A percentile compares a stretch with the other conserved stretches of the same genome.
These are phyloP conservation scores for Plutomurus gul DNA, from an alignment of 1,140 invertebrate species.

Conservation along the genomic window DNA sequence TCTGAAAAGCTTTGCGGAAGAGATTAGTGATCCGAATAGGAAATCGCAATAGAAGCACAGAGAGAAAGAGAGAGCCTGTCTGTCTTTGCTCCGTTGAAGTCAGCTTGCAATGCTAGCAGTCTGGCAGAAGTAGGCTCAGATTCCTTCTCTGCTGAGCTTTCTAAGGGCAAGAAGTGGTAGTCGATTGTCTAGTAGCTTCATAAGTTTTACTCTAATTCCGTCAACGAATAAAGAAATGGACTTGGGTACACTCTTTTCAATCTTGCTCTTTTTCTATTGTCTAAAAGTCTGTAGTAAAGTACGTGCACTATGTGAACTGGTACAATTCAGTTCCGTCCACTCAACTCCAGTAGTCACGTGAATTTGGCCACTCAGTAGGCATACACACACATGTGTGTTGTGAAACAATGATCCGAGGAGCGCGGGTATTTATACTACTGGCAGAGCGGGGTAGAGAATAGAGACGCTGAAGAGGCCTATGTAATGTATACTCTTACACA, in stretches of 20 bases:
- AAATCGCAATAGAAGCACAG: slow-evolving; percentile 11
- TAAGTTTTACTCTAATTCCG: slow-evolving; percentile 3
- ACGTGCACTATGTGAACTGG: no score
- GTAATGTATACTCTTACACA: no score
- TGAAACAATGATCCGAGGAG: no score
- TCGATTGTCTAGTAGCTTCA: neutral
- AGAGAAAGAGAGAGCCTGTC: no score
- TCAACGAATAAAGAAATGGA: neutral
- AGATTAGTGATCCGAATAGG: slow-evolving; percentile 15
- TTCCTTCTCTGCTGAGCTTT: neutral
- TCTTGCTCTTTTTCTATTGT: neutral
- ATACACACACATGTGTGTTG: no score
- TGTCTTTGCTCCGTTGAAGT: neutral
- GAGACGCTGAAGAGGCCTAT: no score
- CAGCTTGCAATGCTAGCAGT: neutral
- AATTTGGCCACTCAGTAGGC: no score
- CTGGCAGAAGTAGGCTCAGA: neutral
- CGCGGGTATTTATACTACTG: no score
- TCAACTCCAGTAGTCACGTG: no score
- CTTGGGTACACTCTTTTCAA: neutral
- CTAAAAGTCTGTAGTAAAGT: no score
- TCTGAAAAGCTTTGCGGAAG: slow-evolving; percentile 22
- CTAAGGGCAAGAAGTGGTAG: no score
- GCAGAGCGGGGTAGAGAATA: no score
- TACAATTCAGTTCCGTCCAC: neutral